A percentile compares a stretch with the other conserved stretches of the same genome.
phyloP scores from a whole-genome alignment of 1,140 invertebrate genomes.

The Lepidurus couesii region DNA sequence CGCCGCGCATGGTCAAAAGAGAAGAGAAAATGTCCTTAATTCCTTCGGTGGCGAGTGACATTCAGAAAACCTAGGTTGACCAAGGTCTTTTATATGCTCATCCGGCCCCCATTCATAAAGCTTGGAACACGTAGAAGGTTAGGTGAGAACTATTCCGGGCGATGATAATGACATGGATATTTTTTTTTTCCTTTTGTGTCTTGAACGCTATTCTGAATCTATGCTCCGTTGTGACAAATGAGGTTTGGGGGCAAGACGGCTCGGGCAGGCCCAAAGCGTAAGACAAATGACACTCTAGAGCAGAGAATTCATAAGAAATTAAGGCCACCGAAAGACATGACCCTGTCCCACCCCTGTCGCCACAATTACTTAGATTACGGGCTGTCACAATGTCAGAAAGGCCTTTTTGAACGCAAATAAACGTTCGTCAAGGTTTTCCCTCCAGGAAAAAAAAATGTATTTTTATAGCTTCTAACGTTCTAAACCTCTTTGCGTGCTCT shows the following conservation, averaged over 20 bases:
- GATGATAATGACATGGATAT: background rate
- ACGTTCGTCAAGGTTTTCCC: background rate
- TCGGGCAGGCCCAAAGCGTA: background rate
- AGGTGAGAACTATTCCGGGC: background rate
- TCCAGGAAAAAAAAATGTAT: background rate
- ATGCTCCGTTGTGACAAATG: background rate
- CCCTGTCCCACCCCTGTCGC: slow-evolving; percentile 10
- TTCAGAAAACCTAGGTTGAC: background rate
- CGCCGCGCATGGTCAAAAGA: too few relatives aligned
- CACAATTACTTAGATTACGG: slow-evolving; percentile 15
- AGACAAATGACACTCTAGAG: background rate
- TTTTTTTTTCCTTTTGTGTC: background rate
- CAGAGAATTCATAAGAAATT: background rate
- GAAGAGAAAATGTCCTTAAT: too few relatives aligned
- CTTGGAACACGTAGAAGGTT: background rate
- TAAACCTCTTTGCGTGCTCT: background rate
- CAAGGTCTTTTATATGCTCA: background rate
- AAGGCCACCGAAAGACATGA: background rate
- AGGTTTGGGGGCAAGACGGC: background rate
- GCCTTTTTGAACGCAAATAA: background rate
- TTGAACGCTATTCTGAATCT: background rate
- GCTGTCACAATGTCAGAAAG: background rate
- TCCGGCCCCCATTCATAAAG: background rate
- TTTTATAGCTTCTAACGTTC: background rate
- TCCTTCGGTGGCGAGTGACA: background rate